These are phyloP conservation scores for Amphipyra berbera DNA, from an alignment of 2,888 invertebrate species.

Conservation along the genomic window DNA sequence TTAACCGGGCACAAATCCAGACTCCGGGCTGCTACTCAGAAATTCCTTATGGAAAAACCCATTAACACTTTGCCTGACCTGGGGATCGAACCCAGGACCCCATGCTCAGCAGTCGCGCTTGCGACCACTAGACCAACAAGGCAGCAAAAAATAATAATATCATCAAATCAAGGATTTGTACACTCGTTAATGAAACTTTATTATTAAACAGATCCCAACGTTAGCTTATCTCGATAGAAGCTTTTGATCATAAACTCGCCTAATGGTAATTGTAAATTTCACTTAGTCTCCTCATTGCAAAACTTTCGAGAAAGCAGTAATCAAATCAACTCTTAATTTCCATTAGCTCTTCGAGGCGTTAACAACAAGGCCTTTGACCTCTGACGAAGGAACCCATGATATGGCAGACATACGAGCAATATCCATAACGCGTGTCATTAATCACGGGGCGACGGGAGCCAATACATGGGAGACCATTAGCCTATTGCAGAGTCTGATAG, in stretches of 20 bases:
- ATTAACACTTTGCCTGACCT: no score
- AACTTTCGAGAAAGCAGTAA: conserved; percentile 36
- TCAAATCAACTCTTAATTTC: conserved; percentile 40
- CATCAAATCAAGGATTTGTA: no score
- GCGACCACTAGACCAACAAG: no score
- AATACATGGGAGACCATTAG: conserved; percentile 32
- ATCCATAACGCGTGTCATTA: conserved; percentile 49
- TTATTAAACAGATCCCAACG: no score
- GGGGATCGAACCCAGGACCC: no score
- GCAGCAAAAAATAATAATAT: no score
- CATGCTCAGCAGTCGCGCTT: no score
- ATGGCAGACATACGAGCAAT: conserved; percentile 33
- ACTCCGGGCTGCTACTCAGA: no score
- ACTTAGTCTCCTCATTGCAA: conserved; percentile 7
- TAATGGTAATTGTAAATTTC: conserved; percentile 11
- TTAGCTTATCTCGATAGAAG: not conserved
- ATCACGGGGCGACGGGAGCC: conserved; percentile 48
- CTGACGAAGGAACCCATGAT: conserved; percentile 30
- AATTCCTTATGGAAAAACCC: no score
- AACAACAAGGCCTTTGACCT: conserved; percentile 39
- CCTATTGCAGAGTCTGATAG: conserved; percentile 31
- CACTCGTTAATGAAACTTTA: no score
- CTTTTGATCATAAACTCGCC: conserved; percentile 4
- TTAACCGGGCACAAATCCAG: no score
- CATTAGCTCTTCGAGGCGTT: conserved; percentile 36